A percentile compares a stretch with the other conserved stretches of the same genome.
Conservation (phyloP, 2,888 invertebrate genomes). For the Parelbella ahira region DNA sequence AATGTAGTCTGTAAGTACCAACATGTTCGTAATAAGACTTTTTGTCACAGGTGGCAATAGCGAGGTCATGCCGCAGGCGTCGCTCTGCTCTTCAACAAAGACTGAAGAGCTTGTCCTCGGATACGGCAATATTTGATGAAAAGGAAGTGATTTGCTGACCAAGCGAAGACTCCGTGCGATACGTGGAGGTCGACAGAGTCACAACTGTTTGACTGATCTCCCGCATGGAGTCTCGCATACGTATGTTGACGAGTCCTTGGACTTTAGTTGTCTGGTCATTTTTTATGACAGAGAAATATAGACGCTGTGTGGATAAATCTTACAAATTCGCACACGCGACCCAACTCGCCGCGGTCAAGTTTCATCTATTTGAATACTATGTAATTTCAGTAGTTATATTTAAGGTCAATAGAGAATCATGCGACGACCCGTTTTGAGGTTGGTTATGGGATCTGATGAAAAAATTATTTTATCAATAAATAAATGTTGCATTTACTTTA, state of each 20-base stretch:
- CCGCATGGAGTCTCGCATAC: constrained; percentile 57
- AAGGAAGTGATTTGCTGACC: constrained; percentile 97
- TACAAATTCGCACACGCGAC: too few species aligned
- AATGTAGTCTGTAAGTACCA: too few species aligned
- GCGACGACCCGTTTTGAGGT: too few species aligned
- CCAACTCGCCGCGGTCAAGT: too few species aligned
- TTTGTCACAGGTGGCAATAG: constrained; percentile 54
- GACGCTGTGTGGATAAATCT: too few species aligned
- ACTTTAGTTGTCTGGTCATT: constrained; percentile 11
- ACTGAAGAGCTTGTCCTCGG: constrained; percentile 89
- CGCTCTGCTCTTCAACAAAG: constrained; percentile 89
- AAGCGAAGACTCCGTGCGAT: constrained; percentile 96
- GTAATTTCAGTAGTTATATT: constrained; percentile 15
- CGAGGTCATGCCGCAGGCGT: constrained; percentile 83
- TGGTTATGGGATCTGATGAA: too few species aligned
- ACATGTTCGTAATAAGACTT: too few species aligned
- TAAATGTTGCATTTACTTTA: too few species aligned
- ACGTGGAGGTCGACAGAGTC: constrained; percentile 93
- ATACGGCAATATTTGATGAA: constrained; percentile 91
- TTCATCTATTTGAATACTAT: constrained; percentile 14
- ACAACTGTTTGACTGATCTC: constrained; percentile 90
- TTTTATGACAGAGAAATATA: constrained; percentile 2
- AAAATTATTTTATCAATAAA: too few species aligned
- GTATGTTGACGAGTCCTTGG: constrained; percentile 28
- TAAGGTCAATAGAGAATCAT: constrained; percentile 14